Conservation (phyloP, 1,140 invertebrate species). For the Hyles euphorbiae region DNA sequence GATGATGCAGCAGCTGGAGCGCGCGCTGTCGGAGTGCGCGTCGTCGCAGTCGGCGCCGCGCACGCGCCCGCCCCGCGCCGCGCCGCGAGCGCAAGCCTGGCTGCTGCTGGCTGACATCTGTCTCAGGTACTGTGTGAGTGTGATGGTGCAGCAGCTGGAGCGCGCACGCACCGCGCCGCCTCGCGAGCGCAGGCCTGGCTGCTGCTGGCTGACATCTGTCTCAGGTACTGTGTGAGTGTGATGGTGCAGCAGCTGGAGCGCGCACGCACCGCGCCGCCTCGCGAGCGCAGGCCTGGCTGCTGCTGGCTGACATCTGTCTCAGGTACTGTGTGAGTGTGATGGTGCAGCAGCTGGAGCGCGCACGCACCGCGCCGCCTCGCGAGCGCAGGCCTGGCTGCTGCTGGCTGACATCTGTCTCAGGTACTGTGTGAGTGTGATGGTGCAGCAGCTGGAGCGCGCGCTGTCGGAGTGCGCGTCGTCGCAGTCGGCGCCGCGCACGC, state of each 20-base stretch:
- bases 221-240: constrained; percentile 75
- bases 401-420: constrained; percentile 90
- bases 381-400: constrained; percentile 90
- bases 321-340: too few relatives aligned
- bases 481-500: constrained; percentile 28
- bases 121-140: constrained; percentile 74
- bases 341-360: constrained; percentile 90
- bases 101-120: constrained; percentile 92
- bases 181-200: constrained; percentile 88
- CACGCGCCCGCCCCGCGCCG: constrained; percentile 31
- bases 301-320: constrained; percentile 91
- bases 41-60: constrained; percentile 37
- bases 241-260: constrained; percentile 90
- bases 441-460: constrained; percentile 90
- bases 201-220: constrained; percentile 90
- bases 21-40: constrained; percentile 93
- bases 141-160: constrained; percentile 89
- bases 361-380: constrained; percentile 60
- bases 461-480: constrained; percentile 89
- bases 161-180: constrained; percentile 78
- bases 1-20: constrained; percentile 89
- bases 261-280: constrained; percentile 72
- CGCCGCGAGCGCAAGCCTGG: constrained; percentile 85
- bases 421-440: too few relatives aligned
- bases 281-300: constrained; percentile 88